Base-by-base conservation (phyloP, 1,140 invertebrate species). In the Campoletis sonorensis region DNA sequence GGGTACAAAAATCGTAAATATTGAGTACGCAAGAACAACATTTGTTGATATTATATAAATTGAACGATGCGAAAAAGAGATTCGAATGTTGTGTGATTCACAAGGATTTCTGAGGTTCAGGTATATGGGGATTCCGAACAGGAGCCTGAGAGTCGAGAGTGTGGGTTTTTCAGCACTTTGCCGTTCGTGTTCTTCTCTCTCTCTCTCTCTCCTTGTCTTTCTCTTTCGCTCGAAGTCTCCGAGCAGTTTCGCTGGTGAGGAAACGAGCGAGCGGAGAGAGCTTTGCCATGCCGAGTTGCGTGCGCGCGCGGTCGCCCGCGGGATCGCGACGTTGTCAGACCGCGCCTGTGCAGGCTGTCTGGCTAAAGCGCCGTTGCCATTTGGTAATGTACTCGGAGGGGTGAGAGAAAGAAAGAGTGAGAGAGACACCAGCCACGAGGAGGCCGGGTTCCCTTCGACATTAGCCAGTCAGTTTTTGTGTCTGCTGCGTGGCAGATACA, bases 401-500 rank as follows among this genome's bases (percentile, higher is more conserved):
- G 61, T 26, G 21, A 64, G 21, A 64, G 61, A 64, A 8, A 37
- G 79, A 61, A 54, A 18, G 76, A 77, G 73, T 11, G 80, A 76
- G 75, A 79, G 83, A 83, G 84, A 88, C 87, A 86, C 83, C 80
- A 83, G 76, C 82, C 81, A 84, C 84, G 81, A 79, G 80, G 84
- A 83, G 78, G 79, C 77, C 37, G 83, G 81, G 68, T 45, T 78
- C 61, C 10, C 13, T 78, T 79, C 79, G 81, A 79, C 78, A 61
- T 40, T 82, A 79, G 85, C 77, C 86, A 89, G 87, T 90, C 86
- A 87, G 86, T 90, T 88, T 86, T 88, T 87, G 86, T 81, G 84
- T 85, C 71, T 85, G 85, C 83, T 81, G 81, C 85, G 85, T 82
- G 84, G 75, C 81, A 81, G 84, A 68, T 64, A 64, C 30, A 18